Percentiles rank a stretch among this genome's conserved stretches.
These are phyloP conservation scores for Nanorana parkeri DNA, from an alignment of 2,113 vertebrate genomes.

Conservation along the genomic window DNA sequence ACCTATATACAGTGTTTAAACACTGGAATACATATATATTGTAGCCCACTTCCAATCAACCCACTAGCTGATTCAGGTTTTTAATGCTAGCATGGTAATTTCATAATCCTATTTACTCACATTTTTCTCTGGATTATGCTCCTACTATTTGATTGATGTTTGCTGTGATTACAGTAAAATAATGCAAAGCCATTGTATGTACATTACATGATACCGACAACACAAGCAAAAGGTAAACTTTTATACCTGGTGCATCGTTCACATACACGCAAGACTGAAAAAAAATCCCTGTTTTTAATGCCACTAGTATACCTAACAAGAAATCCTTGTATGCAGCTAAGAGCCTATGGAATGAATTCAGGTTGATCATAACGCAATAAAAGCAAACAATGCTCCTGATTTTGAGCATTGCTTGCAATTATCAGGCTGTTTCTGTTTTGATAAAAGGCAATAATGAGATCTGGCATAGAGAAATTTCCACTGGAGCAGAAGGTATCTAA, in stretches of 20 bases:
- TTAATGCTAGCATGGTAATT: background rate
- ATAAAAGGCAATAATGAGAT: no score
- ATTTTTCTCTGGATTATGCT: conserved; percentile 25
- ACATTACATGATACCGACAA: background rate
- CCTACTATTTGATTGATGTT: conserved; percentile 13
- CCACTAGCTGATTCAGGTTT: conserved; percentile 1
- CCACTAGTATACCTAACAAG: no score
- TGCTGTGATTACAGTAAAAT: conserved; percentile 1
- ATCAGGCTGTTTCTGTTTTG: no score
- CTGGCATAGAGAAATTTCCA: no score
- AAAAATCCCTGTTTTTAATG: background rate
- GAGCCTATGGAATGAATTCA: no score
- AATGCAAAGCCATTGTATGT: background rate
- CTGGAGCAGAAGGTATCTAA: no score
- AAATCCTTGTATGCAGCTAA: no score
- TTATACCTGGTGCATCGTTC: background rate
- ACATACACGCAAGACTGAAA: background rate
- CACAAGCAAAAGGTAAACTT: background rate
- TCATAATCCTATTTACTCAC: conserved; percentile 39
- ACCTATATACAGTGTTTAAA: background rate
- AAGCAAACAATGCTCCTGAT: no score
- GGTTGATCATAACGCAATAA: no score
- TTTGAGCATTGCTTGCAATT: no score
- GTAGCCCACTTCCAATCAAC: background rate
- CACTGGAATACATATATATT: background rate